Evolutionary conservation across 2,888 invertebrate genomes (phyloP).

Genomic region (Drosophila emarginata): DNA sequence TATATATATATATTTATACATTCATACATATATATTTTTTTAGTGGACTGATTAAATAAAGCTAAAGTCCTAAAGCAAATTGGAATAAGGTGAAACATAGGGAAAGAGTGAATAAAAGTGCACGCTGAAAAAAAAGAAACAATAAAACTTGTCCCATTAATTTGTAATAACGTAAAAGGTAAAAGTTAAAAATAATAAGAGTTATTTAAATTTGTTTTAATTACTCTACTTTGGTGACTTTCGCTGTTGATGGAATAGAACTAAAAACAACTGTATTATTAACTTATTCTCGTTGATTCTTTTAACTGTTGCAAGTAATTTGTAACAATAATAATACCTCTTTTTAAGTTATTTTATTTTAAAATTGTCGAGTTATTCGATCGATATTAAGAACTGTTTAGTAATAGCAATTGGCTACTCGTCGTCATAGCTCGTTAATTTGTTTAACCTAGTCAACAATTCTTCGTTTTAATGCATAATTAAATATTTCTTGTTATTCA

Average conservation of each 20-base stretch:
- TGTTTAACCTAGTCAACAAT: too few relatives aligned
- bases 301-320: too few relatives aligned
- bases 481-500: neutral
- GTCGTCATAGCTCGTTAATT: neutral
- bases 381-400: neutral
- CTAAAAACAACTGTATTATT: too few relatives aligned
- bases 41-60: conserved; percentile 53
- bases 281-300: too few relatives aligned
- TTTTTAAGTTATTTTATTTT: too few relatives aligned
- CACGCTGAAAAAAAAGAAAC: neutral
- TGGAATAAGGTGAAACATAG: conserved; percentile 29
- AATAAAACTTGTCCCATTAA: conserved; percentile 15
- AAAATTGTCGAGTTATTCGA: neutral
- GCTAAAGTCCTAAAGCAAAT: conserved; percentile 26
- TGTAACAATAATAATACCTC: too few relatives aligned
- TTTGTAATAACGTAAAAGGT: neutral
- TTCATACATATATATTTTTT: conserved; percentile 11
- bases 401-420: neutral
- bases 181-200: neutral
- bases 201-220: neutral
- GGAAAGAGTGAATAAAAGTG: conserved; percentile 7
- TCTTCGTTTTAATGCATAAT: neutral
- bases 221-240: neutral
- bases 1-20: neutral
- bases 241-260: neutral